phyloP scores from a whole-genome alignment of 2,888 invertebrate genomes.

The Trachelus iudaicus region DNA sequence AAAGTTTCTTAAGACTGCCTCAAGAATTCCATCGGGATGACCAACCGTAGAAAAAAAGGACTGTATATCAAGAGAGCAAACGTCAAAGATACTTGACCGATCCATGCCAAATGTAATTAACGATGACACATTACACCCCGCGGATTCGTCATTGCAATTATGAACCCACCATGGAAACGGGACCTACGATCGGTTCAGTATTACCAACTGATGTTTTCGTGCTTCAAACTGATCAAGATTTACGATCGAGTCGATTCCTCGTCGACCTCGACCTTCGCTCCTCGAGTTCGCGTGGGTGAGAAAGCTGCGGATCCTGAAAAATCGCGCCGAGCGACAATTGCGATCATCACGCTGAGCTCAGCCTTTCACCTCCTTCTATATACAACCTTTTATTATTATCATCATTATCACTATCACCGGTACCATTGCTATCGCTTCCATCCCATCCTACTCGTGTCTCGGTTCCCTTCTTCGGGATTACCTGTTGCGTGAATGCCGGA shows the following conservation, averaged over 20 bases:
- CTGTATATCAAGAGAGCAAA: not conserved
- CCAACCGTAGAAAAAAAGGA: not conserved
- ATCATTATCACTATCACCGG: not conserved
- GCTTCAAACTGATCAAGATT: not conserved
- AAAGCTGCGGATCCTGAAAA: not conserved
- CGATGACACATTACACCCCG: not conserved
- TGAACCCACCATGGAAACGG: not conserved
- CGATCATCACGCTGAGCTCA: not conserved
- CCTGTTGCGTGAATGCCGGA: slow-evolving; percentile 72
- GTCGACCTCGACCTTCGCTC: not conserved
- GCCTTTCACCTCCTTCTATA: not conserved
- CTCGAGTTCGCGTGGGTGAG: not conserved
- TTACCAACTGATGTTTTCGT: not conserved
- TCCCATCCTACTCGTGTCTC: not conserved
- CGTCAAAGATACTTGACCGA: not conserved
- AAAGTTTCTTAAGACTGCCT: not conserved
- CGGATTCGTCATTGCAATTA: not conserved
- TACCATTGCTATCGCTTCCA: not conserved
- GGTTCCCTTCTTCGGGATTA: slow-evolving; percentile 40
- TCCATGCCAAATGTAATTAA: not conserved
- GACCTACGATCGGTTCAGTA: not conserved
- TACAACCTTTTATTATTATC: not conserved
- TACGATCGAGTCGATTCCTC: not conserved
- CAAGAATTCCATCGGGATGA: not conserved
- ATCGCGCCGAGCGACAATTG: not conserved